Base-by-base conservation (phyloP, 2,113 vertebrate genomes). In the Centrocercus urophasianus region DNA sequence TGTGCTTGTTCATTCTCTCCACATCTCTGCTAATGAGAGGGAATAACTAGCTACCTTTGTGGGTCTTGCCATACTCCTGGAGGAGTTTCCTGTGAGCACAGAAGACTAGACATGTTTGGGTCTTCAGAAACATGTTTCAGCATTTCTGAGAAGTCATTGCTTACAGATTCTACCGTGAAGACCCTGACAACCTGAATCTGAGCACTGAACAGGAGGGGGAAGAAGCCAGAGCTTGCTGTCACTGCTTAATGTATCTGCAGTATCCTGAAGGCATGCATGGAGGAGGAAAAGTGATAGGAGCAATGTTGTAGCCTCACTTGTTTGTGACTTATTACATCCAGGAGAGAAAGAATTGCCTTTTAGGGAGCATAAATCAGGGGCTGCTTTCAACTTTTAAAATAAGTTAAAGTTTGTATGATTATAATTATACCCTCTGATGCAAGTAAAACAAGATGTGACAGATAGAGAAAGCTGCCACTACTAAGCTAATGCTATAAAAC, bases 401-500 rank as follows among this genome's bases (percentile, higher is more conserved):
- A 86, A 89, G 13, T 13, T 43, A 75, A 94, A 83, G 64, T 96
- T 96, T 93, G 92, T 60, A 70, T 84, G 70, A 91, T 90, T 85
- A 93, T 91, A 96, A 96, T 96, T 97, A 93, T 47, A 93, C 92
- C 66, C 52, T 95, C 83, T 78, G 94, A 91, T 85, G 94, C 90
- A 95, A 95, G 93, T 97, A 96, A 96, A 96, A 96, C 94, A 96
- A 95, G 96, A 96, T 84, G 88, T 95, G 92, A 91, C 95, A 93
- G 91, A 82, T 87, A 79, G 59, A 93, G 95, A 95, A 93, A 65
- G 79, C 76, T 67, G 61, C 93, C 92, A 61, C 81, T 93, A 65
- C 82, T 93, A 77, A 92, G 82, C 52, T 90, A 78, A 57, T 42
- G 83, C 88, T 64, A 90, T 95, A 96, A 96, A 97, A 97, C 74